phyloP scores from a whole-genome alignment of 1,140 invertebrate genomes.

The Drosophila bipectinata region DNA sequence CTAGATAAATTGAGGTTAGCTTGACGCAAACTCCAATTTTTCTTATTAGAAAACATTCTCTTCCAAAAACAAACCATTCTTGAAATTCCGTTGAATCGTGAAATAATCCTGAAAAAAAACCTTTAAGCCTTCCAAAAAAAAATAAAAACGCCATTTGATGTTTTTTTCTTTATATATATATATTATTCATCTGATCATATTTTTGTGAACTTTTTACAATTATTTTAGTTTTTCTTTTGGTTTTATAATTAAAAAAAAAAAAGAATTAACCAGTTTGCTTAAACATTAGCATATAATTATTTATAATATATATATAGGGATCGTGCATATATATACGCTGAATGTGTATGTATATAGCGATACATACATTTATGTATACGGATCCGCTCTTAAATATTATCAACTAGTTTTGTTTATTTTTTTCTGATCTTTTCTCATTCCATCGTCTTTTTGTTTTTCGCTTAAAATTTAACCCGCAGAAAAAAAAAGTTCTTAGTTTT shows the following conservation, averaged over 20 bases:
- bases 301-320: constrained; percentile 50
- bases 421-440: constrained; percentile 14
- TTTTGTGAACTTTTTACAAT: constrained; percentile 82
- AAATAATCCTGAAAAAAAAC: too few species aligned
- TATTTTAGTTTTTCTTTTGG: constrained; percentile 72
- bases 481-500: constrained; percentile 60
- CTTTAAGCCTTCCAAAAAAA: not conserved
- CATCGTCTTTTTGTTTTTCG: constrained; percentile 16
- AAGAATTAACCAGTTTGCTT: constrained; percentile 79
- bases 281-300: constrained; percentile 58
- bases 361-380: constrained; percentile 23
- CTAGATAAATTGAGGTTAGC: too few species aligned
- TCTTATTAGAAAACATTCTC: too few species aligned
- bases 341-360: constrained; percentile 33
- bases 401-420: constrained; percentile 61
- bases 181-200: constrained; percentile 82
- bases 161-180: constrained; percentile 65
- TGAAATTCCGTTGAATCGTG: too few species aligned
- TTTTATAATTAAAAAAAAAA: constrained; percentile 76
- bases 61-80: too few species aligned
- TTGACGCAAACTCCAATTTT: too few species aligned
- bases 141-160: constrained; percentile 24
- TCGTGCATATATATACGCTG: constrained; percentile 32
- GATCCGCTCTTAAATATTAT: constrained; percentile 68
- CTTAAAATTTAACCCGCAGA: constrained; percentile 50